Evolutionary conservation across 64 coral and sea anemone genomes (phyloP).

Genomic region (Pachyseris speciosa): DNA sequence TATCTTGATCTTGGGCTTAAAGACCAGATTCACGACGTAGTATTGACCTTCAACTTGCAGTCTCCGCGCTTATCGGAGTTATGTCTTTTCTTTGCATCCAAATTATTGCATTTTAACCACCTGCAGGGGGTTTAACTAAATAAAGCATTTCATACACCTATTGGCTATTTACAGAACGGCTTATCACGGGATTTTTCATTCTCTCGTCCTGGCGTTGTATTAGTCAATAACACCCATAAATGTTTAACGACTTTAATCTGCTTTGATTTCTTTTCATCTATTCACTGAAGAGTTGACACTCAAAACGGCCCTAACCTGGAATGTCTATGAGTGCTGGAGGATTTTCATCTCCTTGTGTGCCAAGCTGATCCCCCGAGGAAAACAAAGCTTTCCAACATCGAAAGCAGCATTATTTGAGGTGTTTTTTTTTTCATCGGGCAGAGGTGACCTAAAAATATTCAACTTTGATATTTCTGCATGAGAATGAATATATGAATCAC

Average conservation of each 20-base stretch:
- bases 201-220: not conserved
- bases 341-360: not conserved
- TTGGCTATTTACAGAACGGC: constrained; percentile 30
- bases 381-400: not conserved
- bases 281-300: not conserved
- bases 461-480: not conserved
- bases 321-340: not conserved
- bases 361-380: not conserved
- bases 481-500: too few relatives aligned
- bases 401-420: too few relatives aligned
- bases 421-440: not conserved
- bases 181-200: not conserved
- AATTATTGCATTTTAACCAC: not conserved
- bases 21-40: too few relatives aligned
- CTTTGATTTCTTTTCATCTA: constrained; percentile 46
- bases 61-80: not conserved
- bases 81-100: not conserved
- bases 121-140: constrained; percentile 21
- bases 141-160: not conserved
- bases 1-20: too few relatives aligned
- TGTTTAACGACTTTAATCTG: constrained; percentile 21
- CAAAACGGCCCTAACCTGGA: constrained; percentile 27
- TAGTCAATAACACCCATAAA: constrained; percentile 19
- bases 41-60: not conserved
- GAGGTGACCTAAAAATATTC: not conserved